Evolutionary conservation across 2,797 vertebrate genomes (phyloP), one percentile per base, ranked within the genome.

Genomic region (Crenuchus spilurus): DNA sequence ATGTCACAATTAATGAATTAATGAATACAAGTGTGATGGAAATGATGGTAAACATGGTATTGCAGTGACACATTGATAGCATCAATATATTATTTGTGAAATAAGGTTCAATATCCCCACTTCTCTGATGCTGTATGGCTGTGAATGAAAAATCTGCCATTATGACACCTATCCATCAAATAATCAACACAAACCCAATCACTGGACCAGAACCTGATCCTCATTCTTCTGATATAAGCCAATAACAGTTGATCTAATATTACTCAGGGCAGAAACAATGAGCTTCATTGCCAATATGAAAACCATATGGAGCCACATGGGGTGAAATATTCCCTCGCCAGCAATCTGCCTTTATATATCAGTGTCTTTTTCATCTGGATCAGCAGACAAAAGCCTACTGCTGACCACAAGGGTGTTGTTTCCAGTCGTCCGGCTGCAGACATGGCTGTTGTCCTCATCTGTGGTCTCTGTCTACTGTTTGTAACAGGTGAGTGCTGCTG

Each of bases 251-350:
- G 66, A 35, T 16, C 0, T 13, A 48, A 35, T 42, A 41, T 74
- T 31, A 55, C n/a, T 51, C 22, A 35, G 65, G 65, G 44, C 75
- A 83, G 70, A 65, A 51, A 77, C 75, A 65, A 61, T 60, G 13
- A 44, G 75, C 75, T 71, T 79, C 37, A 65, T 75, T 76, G 26
- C 39, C 30, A 26, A 76, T 37, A 7, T 13, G 24, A 37, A 39
- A 30, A 1, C 22, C 11, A 61, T 35, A 52, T 69, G 46, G 35
- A 18, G 18, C 37, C 35, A 42, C 49, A 22, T 79, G 70, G 35
- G 37, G 65, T 6, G 7, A 55, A 31, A 44, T 20, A n/a, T 61
- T 61, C 8, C 58, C 18, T 31, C 26, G 16, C 52, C 1, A 8
- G 1, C 7, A 31, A 18, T 10, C 14, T 42, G 41, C 41, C 41